A percentile compares a stretch with the other conserved stretches of the same genome.
Conservation (phyloP, 2,888 invertebrate species). For the Mesopsocus fuscifrons region DNA sequence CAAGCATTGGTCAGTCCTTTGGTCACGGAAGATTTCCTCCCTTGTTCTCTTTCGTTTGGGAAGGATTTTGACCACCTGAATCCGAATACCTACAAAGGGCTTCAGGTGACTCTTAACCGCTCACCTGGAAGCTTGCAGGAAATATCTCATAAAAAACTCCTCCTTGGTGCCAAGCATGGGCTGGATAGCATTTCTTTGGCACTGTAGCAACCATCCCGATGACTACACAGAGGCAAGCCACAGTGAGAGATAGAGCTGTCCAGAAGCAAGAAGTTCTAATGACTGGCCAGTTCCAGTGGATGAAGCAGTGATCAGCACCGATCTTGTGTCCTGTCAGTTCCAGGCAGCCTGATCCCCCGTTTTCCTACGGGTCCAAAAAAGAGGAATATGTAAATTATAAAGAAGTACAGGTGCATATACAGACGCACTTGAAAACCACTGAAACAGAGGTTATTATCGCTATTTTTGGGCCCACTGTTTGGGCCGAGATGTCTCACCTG, state of each 20-base stretch:
- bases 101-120: too few species aligned
- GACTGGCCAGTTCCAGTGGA: constrained; percentile 62
- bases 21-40: too few species aligned
- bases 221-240: constrained; percentile 53
- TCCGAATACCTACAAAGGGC: too few species aligned
- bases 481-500: too few species aligned
- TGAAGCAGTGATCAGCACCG: constrained; percentile 33
- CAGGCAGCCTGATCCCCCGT: constrained; percentile 26
- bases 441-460: too few species aligned
- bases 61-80: too few species aligned
- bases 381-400: constrained; percentile 6
- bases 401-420: not conserved
- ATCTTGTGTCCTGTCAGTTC: constrained; percentile 25
- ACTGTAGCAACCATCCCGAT: constrained; percentile 51
- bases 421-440: not conserved
- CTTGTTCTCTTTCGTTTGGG: too few species aligned
- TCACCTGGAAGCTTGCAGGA: constrained; percentile 62
- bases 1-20: too few species aligned
- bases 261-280: constrained; percentile 55
- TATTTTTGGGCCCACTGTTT: too few species aligned
- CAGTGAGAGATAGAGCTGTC: constrained; percentile 47
- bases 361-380: constrained; percentile 28
- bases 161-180: constrained; percentile 65
- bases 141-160: constrained; percentile 70
- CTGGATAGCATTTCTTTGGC: constrained; percentile 24